A percentile compares a stretch with the other conserved stretches of the same genome.
phyloP scores from a whole-genome alignment of 2,113 vertebrate genomes.

The Tragulus kanchil region DNA sequence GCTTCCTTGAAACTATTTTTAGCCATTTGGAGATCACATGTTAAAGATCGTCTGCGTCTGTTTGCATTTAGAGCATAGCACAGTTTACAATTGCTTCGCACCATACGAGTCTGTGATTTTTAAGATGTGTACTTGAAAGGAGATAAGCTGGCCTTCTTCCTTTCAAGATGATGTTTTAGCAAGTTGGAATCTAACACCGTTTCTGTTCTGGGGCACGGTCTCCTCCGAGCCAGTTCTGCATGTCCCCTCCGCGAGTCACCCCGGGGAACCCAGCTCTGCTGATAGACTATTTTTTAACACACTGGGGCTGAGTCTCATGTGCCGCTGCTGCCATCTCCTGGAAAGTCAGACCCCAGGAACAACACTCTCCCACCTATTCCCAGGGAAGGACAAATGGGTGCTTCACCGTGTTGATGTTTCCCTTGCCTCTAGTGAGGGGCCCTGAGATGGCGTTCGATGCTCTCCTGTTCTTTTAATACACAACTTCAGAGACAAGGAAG shows the following conservation, averaged over 20 bases:
- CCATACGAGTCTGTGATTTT: neutral
- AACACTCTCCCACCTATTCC: neutral
- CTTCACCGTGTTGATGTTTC: neutral
- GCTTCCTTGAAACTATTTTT: neutral
- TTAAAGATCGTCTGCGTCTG: neutral
- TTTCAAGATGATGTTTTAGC: slow-evolving; percentile 51
- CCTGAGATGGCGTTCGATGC: slow-evolving; percentile 43
- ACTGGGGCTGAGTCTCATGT: neutral
- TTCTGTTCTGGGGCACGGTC: slow-evolving; percentile 63
- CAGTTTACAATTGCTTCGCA: neutral
- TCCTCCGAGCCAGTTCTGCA: slow-evolving; percentile 76
- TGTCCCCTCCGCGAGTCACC: slow-evolving; percentile 72
- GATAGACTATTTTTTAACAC: neutral
- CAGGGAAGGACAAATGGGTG: neutral
- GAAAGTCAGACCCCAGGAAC: neutral
- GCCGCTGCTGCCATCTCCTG: slow-evolving; percentile 87
- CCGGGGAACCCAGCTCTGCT: slow-evolving; percentile 57
- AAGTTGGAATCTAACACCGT: slow-evolving; percentile 55
- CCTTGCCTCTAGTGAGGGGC: neutral
- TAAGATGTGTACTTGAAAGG: slow-evolving; percentile 73
- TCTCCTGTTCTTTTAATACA: slow-evolving; percentile 32
- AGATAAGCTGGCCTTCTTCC: slow-evolving; percentile 65
- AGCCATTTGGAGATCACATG: neutral
- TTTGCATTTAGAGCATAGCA: neutral
- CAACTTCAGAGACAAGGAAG: neutral